phyloP scores from a whole-genome alignment of 2,113 vertebrate species.

The Ammospiza nelsoni region DNA sequence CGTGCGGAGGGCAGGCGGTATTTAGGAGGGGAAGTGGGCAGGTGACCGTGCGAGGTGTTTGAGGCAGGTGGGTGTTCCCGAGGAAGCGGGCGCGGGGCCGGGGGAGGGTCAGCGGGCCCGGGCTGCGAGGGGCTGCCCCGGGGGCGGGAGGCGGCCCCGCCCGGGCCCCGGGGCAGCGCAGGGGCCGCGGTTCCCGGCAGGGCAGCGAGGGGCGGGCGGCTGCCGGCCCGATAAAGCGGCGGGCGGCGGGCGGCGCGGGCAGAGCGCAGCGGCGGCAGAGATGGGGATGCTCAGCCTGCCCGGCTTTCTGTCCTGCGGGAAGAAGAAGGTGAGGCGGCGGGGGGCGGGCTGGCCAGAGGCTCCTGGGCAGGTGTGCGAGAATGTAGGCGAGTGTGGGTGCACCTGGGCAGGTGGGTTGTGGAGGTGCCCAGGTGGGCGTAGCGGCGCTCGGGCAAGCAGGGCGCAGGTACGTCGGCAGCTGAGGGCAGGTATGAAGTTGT shows the following conservation, averaged over 20 bases:
- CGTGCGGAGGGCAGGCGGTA: neutral
- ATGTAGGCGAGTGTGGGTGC: too few species aligned
- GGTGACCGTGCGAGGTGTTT: neutral
- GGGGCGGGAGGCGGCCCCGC: neutral
- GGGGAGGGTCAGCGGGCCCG: neutral
- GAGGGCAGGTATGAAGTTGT: too few species aligned
- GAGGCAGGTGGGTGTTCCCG: neutral
- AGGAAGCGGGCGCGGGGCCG: neutral
- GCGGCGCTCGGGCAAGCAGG: too few species aligned
- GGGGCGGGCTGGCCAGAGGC: too few species aligned
- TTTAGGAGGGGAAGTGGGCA: neutral
- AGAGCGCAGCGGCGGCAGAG: neutral
- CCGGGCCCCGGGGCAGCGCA: neutral
- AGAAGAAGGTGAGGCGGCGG: slow-evolving; percentile 42
- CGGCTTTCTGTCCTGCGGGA: slow-evolving; percentile 35
- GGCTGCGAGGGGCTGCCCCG: neutral
- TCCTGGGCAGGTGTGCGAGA: too few species aligned
- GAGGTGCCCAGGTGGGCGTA: too few species aligned
- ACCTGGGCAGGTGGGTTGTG: too few species aligned
- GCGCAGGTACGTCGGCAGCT: too few species aligned
- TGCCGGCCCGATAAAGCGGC: neutral
- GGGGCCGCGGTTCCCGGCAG: neutral
- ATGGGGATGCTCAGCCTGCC: slow-evolving; percentile 50
- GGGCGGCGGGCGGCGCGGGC: neutral
- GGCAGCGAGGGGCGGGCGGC: neutral